These are phyloP conservation scores for Phocides pigmalion DNA, from an alignment of 1,140 invertebrate species.

Conservation along the genomic window DNA sequence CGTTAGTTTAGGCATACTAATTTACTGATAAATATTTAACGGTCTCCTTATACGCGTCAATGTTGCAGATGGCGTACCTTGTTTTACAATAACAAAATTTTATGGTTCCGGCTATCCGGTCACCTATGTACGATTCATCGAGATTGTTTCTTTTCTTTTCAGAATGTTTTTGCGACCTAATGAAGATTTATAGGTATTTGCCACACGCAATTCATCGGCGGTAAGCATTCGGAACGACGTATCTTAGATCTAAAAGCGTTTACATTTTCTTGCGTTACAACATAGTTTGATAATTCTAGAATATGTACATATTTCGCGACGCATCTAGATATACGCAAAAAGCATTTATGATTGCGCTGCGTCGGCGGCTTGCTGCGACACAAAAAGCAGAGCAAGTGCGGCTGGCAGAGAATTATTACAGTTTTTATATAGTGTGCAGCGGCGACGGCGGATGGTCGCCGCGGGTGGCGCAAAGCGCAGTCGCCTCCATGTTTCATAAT, in stretches of 20 bases:
- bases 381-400: conserved; percentile 56
- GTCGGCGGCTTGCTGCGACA: conserved; percentile 47
- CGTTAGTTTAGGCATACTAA: conserved; percentile 78
- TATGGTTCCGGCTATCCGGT: conserved; percentile 53
- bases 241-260: conserved; percentile 22
- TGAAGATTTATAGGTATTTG: conserved; percentile 43
- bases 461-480: conserved; percentile 69
- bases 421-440: conserved; percentile 57
- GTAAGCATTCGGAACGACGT: conserved; percentile 21
- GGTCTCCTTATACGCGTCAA: conserved; percentile 63
- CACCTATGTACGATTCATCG: conserved; percentile 33
- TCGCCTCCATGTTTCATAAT: conserved; percentile 71
- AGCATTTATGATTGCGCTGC: conserved; percentile 58
- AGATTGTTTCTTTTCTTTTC: conserved; percentile 45
- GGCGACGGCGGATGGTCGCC: conserved; percentile 46
- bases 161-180: conserved; percentile 40
- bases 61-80: conserved; percentile 63
- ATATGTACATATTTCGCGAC: conserved; percentile 44
- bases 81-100: conserved; percentile 65
- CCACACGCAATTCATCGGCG: conserved; percentile 35
- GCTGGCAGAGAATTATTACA: conserved; percentile 51
- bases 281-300: conserved; percentile 45
- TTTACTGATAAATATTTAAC: conserved; percentile 77
- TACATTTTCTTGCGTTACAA: conserved; percentile 18
- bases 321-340: conserved; percentile 56